Evolutionary conservation across 2,113 vertebrate species (phyloP), one percentile per base, ranked within the genome.

Genomic region (Sclerurus mexicanus): DNA sequence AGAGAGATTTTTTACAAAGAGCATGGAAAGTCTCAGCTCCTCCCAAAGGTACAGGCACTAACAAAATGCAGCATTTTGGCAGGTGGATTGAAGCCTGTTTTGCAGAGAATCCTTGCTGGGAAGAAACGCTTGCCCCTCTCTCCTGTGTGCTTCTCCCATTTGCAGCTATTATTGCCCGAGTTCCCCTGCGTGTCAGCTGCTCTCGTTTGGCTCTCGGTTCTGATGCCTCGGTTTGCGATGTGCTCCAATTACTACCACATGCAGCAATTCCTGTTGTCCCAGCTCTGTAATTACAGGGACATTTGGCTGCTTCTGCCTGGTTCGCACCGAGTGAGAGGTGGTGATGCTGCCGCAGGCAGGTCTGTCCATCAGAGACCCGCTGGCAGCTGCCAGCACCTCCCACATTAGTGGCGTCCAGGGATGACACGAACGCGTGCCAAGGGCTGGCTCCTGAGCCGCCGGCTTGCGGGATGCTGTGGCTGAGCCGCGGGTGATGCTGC

Each of bases 11-110:
- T 87, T 88, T 39, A 66, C 10, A 27, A 58, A 63, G 24, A 77
- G 25, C 0, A 0, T 37, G 18, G 30, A 1, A 69, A 69, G 37
- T 19, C 63, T 84, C 3, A 0, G 52, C 68, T 11, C 72, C 23
- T 77, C 80, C 68, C 42, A 20, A 28, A 74, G 9, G 62, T 42
- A 24, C 10, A 12, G 72, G 47, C 55, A 10, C 25, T 33, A 35
- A 23, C 8, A n/a, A 44, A 14, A 78, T 64, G 35, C 64, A 67
- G 39, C 49, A 28, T 39, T 71, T 81, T 62, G 42, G 30, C 42
- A 63, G 40, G 68, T 39, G 80, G 47, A 7, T 42, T 47, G 42
- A 53, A 83, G 42, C 46, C 52, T 37, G 37, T 46, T 83, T 46
- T n/a, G 59, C 3, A 15, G 91, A 55, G 64, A 63, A 50, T 42